phyloP scores from a whole-genome alignment of 2,888 invertebrate species.

The Cenopis cana region DNA sequence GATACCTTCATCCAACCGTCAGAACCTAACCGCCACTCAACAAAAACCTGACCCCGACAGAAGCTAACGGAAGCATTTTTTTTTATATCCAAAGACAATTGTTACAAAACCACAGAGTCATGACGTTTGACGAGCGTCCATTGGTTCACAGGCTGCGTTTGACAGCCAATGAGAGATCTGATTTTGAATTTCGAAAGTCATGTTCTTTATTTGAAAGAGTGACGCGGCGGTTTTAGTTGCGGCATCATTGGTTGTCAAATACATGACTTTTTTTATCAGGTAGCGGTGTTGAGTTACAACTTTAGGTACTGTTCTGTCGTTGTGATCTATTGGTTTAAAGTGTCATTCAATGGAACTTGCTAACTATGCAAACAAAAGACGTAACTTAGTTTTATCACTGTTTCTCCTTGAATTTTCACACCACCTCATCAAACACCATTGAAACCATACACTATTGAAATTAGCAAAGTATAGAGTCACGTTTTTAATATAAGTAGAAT shows the following conservation, averaged over 20 bases:
- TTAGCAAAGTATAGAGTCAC: not conserved
- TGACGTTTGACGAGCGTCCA: constrained; percentile 80
- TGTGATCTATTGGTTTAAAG: constrained; percentile 14
- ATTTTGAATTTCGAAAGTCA: constrained; percentile 80
- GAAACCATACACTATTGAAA: too few relatives aligned
- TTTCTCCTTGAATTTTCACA: too few relatives aligned
- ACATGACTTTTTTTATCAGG: constrained; percentile 27
- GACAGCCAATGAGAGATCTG: constrained; percentile 81
- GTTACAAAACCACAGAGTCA: constrained; percentile 77
- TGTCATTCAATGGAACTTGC: not conserved
- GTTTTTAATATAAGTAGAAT: not conserved
- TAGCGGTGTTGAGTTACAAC: constrained; percentile 27
- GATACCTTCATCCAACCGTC: not conserved
- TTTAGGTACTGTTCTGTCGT: not conserved
- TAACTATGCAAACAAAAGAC: too few relatives aligned
- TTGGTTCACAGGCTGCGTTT: constrained; percentile 77
- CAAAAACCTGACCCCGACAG: constrained; percentile 47
- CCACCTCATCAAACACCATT: too few relatives aligned
- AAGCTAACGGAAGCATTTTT: constrained; percentile 81
- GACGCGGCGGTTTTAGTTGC: constrained; percentile 60
- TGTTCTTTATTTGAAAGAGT: constrained; percentile 77
- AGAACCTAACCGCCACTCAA: constrained; percentile 10
- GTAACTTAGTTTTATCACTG: too few relatives aligned
- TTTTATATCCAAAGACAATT: constrained; percentile 65
- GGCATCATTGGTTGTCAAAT: constrained; percentile 45